These are phyloP conservation scores for Anastrepha obliqua DNA, from an alignment of 1,140 invertebrate species.

Conservation along the genomic window DNA sequence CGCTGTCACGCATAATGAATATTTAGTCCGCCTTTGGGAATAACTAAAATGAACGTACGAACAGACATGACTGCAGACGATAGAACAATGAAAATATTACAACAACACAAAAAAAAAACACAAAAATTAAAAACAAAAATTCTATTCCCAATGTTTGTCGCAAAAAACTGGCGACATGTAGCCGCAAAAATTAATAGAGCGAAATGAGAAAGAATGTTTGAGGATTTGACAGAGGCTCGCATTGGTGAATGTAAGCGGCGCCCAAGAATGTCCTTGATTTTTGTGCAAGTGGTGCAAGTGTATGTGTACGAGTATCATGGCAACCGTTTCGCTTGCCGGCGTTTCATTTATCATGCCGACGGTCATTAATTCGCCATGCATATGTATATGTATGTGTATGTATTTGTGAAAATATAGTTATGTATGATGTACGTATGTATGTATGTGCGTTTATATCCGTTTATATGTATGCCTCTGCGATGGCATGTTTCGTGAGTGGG, in stretches of 20 bases:
- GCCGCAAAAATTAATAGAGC: conserved; percentile 1
- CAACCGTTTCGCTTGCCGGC: background rate
- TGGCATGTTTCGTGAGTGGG: background rate
- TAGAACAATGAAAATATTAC: background rate
- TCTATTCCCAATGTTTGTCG: background rate
- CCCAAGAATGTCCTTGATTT: background rate
- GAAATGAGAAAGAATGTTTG: conserved; percentile 42
- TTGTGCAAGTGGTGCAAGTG: background rate
- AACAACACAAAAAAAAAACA: too few relatives aligned
- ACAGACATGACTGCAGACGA: background rate
- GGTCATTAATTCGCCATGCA: background rate
- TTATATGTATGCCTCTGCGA: background rate
- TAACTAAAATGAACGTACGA: conserved; percentile 72
- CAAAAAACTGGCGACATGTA: conserved; percentile 20
- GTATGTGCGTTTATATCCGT: background rate
- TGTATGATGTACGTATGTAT: background rate
- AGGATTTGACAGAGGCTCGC: background rate
- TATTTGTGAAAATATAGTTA: too few relatives aligned
- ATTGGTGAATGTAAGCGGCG: too few relatives aligned
- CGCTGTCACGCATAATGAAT: conserved; percentile 73
- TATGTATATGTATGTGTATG: too few relatives aligned
- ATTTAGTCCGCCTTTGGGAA: conserved; percentile 73
- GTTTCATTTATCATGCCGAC: background rate
- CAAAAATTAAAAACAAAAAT: conserved; percentile 7
- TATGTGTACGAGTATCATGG: background rate